Percentiles rank a stretch among this genome's conserved stretches.
These are phyloP conservation scores for Lepidurus arcticus DNA, from an alignment of 1,140 invertebrate genomes.

Conservation along the genomic window DNA sequence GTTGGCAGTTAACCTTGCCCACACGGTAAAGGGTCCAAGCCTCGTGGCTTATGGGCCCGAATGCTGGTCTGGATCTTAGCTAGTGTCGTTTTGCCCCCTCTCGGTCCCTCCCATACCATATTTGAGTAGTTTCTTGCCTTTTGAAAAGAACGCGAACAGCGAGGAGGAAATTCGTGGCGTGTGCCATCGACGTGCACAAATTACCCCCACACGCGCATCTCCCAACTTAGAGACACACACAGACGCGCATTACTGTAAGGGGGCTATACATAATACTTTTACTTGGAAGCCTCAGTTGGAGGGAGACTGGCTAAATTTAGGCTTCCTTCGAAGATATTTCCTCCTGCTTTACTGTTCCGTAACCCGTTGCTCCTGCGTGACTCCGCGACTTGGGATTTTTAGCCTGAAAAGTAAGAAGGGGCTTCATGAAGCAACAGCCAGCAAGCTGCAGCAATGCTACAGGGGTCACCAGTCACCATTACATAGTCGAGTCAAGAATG, in stretches of 20 bases:
- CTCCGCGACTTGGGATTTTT: not conserved
- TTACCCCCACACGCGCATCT: not conserved
- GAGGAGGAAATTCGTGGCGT: not conserved
- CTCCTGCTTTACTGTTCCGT: not conserved
- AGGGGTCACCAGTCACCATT: not conserved
- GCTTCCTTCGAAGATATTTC: not conserved
- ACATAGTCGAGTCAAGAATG: not conserved
- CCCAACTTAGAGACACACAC: not conserved
- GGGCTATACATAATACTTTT: not conserved
- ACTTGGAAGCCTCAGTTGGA: not conserved
- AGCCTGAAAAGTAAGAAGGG: not conserved
- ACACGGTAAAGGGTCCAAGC: not conserved
- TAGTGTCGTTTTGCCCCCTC: not conserved
- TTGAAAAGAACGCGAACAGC: not conserved
- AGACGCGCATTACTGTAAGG: not conserved
- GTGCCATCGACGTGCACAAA: not conserved
- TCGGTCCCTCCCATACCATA: not conserved
- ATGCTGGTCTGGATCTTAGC: slow-evolving; percentile 3
- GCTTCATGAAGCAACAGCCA: not conserved
- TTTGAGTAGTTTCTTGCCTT: not conserved
- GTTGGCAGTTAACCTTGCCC: not conserved
- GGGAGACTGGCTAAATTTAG: not conserved
- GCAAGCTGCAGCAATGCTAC: not conserved
- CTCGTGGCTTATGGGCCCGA: not conserved
- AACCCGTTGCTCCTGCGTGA: not conserved